Conservation (phyloP, 2,888 invertebrate genomes). For the Sceliomorpha sp. region DNA sequence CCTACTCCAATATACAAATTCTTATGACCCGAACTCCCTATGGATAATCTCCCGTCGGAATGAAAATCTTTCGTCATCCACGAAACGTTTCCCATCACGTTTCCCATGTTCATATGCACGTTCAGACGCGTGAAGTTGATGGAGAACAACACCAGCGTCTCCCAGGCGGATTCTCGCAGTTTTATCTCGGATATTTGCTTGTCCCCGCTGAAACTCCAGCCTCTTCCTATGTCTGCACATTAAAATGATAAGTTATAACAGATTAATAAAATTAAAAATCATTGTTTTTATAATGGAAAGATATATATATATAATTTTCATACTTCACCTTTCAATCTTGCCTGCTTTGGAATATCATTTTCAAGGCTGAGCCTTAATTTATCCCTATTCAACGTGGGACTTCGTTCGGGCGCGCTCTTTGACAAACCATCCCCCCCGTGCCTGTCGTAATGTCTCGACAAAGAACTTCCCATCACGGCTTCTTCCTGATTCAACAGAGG, state of each 20-base stretch:
- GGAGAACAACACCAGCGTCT: conserved; percentile 96
- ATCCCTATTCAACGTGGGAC: conserved; percentile 81
- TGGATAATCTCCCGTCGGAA: conserved; percentile 94
- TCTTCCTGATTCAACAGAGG: conserved; percentile 74
- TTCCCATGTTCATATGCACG: conserved; percentile 99
- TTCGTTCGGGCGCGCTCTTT: conserved; percentile 73
- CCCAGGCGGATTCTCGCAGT: conserved; percentile 90
- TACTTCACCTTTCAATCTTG: conserved; percentile 80
- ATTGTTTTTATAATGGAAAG: neutral
- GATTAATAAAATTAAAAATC: no score
- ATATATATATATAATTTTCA: neutral
- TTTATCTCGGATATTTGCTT: conserved; percentile 84
- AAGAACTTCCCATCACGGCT: conserved; percentile 74
- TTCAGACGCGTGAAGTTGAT: conserved; percentile 97
- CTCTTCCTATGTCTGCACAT: conserved; percentile 81
- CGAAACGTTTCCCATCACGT: conserved; percentile 99
- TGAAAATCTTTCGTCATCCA: conserved; percentile 96
- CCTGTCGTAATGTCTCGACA: conserved; percentile 71
- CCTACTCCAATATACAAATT: conserved; percentile 95
- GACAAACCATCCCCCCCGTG: conserved; percentile 68
- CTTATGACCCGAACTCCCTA: conserved; percentile 96
- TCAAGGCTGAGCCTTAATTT: conserved; percentile 83
- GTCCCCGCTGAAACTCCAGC: conserved; percentile 82
- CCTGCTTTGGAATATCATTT: conserved; percentile 80
- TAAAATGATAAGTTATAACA: no score